phyloP scores from a whole-genome alignment of 2,113 vertebrate species.

The Proteles cristata region DNA sequence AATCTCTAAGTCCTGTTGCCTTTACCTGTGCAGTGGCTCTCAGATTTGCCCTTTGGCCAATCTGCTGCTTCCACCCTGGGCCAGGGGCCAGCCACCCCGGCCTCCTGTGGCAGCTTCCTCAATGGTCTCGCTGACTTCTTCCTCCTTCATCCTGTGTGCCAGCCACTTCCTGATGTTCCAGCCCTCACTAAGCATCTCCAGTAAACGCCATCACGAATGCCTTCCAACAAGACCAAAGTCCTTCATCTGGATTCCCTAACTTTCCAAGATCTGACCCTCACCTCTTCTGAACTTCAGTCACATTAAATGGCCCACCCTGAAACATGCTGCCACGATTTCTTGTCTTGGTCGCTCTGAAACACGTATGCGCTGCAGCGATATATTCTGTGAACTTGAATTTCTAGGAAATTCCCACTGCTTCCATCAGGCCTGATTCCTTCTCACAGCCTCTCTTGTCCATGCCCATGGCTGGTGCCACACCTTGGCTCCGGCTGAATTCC shows the following conservation, averaged over 20 bases:
- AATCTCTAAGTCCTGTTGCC: background rate
- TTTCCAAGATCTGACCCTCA: background rate
- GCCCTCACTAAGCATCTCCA: background rate
- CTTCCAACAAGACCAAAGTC: conserved; percentile 28
- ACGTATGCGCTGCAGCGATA: background rate
- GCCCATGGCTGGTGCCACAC: background rate
- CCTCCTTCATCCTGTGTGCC: background rate
- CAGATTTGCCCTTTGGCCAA: conserved; percentile 10
- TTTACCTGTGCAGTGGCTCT: background rate
- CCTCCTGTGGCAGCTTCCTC: background rate
- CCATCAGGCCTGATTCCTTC: background rate
- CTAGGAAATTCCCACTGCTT: background rate
- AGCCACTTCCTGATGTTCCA: background rate
- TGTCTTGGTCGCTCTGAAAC: conserved; percentile 35
- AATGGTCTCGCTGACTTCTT: background rate
- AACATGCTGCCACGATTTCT: conserved; percentile 44
- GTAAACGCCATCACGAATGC: background rate
- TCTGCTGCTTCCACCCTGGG: background rate
- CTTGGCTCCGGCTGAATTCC: background rate
- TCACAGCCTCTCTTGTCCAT: background rate
- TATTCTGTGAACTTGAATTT: conserved; percentile 46
- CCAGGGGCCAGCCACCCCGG: background rate
- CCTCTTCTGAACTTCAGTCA: conserved; percentile 37
- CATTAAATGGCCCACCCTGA: background rate
- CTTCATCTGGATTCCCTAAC: background rate